Base-by-base conservation (phyloP, 2,797 vertebrate species). In the Falco concolor region DNA sequence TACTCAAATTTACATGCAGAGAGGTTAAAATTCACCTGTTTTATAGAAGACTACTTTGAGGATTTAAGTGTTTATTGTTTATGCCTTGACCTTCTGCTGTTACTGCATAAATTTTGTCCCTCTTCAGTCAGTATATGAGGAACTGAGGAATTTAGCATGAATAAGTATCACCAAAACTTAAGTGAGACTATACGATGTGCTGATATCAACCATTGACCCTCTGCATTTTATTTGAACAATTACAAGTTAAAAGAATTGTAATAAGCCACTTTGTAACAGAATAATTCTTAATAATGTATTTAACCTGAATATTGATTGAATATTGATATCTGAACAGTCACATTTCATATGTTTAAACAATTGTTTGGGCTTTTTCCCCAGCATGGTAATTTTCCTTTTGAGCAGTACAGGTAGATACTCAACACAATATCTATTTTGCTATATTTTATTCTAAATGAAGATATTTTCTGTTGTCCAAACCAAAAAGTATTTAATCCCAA, bases 311-410 rank as follows among this genome's bases (percentile, higher is more conserved):
- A n/a, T 69, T 72, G 23, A 61, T 68, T 38, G 38, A 38, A 38
- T 38, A 38, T 38, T 11, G 38, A 38, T 70, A 56, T 49, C 32
- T 56, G 21, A 93, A 68, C 16, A 70, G 7, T 16, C 12, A 24
- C 5, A 56, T 45, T 63, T 87, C 3, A 8, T 49, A 57, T 45
- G 70, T 79, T 84, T 32, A 84, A 77, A 23, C 3, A 73, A 18
- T 12, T 47, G 19, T 28, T 14, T 10, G 5, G 0, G 2, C 1
- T 45, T 42, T 67, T 36, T 4, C 2, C 8, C 22, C 16, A 52
- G 15, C 3, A 11, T n/a, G 12, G 3, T 12, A 57, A 72, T 44
- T 70, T 36, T 61, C 16, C 30, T 78, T 75, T 57, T 5, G 7
- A 73, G 27, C 40, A 69, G 9, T 61, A 57, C 11, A 72, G 5